Evolutionary conservation across 1,140 invertebrate species (phyloP).

Genomic region (Bombus waltoni): DNA sequence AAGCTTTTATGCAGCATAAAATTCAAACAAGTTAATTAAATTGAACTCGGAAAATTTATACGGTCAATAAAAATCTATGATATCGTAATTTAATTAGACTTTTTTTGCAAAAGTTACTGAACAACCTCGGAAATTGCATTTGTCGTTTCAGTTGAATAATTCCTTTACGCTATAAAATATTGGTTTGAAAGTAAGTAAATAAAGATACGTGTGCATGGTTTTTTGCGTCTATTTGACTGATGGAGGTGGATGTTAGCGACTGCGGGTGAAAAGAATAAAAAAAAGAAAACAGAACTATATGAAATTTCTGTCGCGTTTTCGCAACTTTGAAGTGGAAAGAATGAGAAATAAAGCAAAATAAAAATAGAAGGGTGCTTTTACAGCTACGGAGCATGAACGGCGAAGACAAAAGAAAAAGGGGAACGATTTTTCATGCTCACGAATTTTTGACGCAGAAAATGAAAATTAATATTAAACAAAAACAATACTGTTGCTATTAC

Average conservation of each 20-base stretch:
- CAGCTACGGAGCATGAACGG: background rate
- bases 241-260: background rate
- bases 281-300: no score
- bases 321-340: background rate
- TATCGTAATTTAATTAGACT: background rate
- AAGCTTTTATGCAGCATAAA: background rate
- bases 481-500: no score
- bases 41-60: background rate
- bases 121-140: background rate
- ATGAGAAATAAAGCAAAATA: background rate
- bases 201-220: background rate
- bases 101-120: background rate
- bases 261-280: background rate
- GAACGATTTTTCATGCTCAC: background rate
- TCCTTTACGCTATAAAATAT: background rate
- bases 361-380: background rate
- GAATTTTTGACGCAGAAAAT: background rate
- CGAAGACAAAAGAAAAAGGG: background rate
- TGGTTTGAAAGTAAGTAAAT: background rate
- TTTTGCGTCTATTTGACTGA: background rate
- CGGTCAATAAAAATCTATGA: background rate
- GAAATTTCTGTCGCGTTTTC: conserved; percentile 15
- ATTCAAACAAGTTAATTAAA: background rate
- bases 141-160: background rate
- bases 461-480: background rate